Percentiles rank a stretch among this genome's conserved stretches.
Conservation (phyloP, 1,140 invertebrate species). For the Drosophila orena region DNA sequence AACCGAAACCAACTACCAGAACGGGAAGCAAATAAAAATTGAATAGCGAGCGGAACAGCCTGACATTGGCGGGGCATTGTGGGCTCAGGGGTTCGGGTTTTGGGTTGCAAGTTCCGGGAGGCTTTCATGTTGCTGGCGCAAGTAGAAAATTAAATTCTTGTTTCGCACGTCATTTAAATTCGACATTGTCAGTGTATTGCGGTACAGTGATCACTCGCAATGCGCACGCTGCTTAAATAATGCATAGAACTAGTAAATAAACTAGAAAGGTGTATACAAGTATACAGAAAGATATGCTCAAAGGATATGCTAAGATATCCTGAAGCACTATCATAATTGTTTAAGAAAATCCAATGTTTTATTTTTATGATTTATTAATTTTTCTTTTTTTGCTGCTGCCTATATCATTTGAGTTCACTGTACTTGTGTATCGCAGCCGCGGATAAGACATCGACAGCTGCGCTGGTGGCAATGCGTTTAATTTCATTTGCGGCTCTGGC, state of each 20-base stretch:
- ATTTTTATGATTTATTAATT: too few relatives aligned
- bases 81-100: conserved; percentile 1
- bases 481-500: conserved; percentile 71
- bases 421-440: conserved; percentile 19
- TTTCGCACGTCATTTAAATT: conserved; percentile 84
- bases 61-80: conserved; percentile 41
- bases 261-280: too few relatives aligned
- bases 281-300: too few relatives aligned
- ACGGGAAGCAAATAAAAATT: conserved; percentile 59
- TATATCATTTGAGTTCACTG: background rate
- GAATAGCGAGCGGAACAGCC: conserved; percentile 44
- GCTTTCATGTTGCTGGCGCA: conserved; percentile 51
- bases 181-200: conserved; percentile 59
- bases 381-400: too few relatives aligned
- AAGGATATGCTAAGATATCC: too few relatives aligned
- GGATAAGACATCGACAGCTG: conserved; percentile 45
- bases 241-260: too few relatives aligned
- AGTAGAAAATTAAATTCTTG: conserved; percentile 84
- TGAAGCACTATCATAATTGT: too few relatives aligned
- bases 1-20: conserved; percentile 31
- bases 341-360: too few relatives aligned
- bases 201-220: conserved; percentile 3
- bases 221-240: too few relatives aligned
- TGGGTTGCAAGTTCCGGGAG: conserved; percentile 10
- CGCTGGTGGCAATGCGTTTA: conserved; percentile 66